Base-by-base conservation (phyloP, 2,113 vertebrate species). In the Saccopteryx bilineata region DNA sequence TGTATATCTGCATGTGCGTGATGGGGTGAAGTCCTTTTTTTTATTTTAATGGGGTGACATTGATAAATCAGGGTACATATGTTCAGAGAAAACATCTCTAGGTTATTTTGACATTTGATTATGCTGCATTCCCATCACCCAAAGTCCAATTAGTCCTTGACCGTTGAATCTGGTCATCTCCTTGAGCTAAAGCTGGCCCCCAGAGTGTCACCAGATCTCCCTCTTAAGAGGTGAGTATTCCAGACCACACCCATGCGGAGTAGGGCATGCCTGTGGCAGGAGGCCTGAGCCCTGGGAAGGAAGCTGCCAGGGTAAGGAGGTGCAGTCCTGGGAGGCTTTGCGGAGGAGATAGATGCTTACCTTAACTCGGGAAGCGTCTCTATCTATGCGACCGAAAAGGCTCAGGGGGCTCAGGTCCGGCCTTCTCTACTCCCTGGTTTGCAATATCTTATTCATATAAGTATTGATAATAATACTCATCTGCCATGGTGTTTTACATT, bases 221-320 rank as follows among this genome's bases (percentile, higher is more conserved):
- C 18, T 83, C 23, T 13, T 65, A 33, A 72, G 26, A 88, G 15
- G 66, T 46, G 52, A 89, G 39, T 39, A 39, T 39, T 39, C 39
- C 39, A 39, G 39, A n/a, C 63, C 56, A 58, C 15, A 90, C 26
- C 28, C 52, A 7, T 1, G 1, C 48, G 50, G 63, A 60, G 19
- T 46, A 48, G 46, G 63, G 8, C 31, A 14, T 31, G 19, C 12
- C 18, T 14, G 0, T 14, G 18, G 48, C 9, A 19, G 33, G 65
- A 90, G 69, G 72, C 28, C 86, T 33, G 88, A 94, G 61, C 72
- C 82, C 63, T 17, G 31, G 60, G 33, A 46, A 95, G 68, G 66
- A 81, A 58, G 88, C 11, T 56, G 48, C 63, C 54, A 48, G 56
- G 46, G 13, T 60, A 9, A 79, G n/a, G 3, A 86, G 54, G 52